phyloP scores from a whole-genome alignment of 2,797 vertebrate genomes.

The Sarcoramphus papa region DNA sequence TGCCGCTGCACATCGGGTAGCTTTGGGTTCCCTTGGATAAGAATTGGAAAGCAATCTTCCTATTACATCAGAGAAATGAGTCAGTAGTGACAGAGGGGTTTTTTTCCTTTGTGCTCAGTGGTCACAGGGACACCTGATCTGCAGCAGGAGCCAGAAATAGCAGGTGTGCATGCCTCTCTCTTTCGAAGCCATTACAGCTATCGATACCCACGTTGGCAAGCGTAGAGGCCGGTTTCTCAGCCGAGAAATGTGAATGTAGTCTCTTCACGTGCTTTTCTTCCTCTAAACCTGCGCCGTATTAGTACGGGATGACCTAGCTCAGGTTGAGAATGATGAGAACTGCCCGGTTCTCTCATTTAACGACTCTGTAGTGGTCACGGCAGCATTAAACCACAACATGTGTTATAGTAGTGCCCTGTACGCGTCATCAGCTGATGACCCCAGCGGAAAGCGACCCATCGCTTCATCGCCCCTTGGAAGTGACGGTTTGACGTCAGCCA shows the following conservation, averaged over 20 bases:
- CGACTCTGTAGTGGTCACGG: not conserved
- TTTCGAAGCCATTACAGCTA: not conserved
- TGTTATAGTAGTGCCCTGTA: fast-evolving
- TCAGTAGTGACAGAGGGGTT: not conserved
- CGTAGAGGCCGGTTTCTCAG: not conserved
- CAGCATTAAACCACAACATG: not conserved
- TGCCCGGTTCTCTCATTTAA: not conserved
- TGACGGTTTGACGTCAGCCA: no score
- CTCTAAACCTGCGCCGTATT: not conserved
- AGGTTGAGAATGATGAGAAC: not conserved
- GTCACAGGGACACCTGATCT: not conserved
- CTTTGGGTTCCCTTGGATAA: not conserved
- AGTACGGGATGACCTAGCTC: no score
- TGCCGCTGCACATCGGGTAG: not conserved
- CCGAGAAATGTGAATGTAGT: not conserved
- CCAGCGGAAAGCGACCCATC: not conserved
- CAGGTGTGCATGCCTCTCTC: not conserved
- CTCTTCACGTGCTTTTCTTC: not conserved
- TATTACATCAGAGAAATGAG: not conserved
- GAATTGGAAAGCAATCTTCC: not conserved
- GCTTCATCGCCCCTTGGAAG: fast-evolving
- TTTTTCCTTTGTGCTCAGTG: not conserved
- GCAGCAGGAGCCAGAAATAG: not conserved
- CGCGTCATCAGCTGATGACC: not conserved
- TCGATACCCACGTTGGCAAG: no score